Evolutionary conservation across 2,113 vertebrate genomes (phyloP).

Genomic region (Plecturocebus donacophilus): DNA sequence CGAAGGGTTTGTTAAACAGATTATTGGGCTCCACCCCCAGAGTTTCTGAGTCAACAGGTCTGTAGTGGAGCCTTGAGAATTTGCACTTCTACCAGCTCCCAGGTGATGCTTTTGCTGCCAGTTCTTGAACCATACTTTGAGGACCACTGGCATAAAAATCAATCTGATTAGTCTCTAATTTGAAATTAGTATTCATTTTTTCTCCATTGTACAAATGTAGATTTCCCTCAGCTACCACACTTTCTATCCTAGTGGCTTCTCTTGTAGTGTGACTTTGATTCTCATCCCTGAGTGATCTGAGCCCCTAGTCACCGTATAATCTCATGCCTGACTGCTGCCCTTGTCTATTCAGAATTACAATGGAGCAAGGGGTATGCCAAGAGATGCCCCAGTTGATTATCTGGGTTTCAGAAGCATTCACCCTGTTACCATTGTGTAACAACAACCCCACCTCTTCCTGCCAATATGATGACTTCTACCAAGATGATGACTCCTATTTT

Average conservation of each 20-base stretch:
- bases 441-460: background rate
- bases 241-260: background rate
- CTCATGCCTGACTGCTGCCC: background rate
- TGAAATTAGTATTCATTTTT: background rate
- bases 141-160: background rate
- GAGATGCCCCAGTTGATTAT: background rate
- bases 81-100: background rate
- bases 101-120: background rate
- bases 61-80: background rate
- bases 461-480: background rate
- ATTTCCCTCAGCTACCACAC: background rate
- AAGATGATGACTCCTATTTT: background rate
- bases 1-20: background rate
- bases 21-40: background rate
- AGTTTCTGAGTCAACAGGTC: background rate
- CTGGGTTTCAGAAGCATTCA: background rate
- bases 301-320: background rate
- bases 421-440: background rate
- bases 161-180: background rate
- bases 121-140: background rate
- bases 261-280: background rate
- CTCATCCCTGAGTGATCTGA: background rate
- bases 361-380: background rate
- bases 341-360: background rate
- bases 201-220: background rate